These are phyloP conservation scores for Brevipalpus yothersi DNA, from an alignment of 1,140 invertebrate species.

Conservation along the genomic window DNA sequence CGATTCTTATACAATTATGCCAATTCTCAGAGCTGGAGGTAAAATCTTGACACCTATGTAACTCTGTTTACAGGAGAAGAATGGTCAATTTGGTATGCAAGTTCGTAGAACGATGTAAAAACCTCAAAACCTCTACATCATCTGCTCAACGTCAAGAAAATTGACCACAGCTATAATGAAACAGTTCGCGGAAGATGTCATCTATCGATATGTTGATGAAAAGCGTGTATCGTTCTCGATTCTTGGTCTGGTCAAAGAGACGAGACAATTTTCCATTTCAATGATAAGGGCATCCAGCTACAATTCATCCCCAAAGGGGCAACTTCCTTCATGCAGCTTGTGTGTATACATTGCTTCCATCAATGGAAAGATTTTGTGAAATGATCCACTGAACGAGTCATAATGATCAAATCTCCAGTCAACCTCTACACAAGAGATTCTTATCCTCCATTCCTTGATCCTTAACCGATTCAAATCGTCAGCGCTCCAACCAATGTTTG, in stretches of 20 bases:
- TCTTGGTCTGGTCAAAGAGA: neutral
- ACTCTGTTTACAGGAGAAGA: neutral
- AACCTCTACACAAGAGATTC: neutral
- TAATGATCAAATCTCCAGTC: neutral
- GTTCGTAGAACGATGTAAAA: neutral
- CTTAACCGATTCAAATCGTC: neutral
- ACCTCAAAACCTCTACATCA: neutral
- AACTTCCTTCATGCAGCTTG: neutral
- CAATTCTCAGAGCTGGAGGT: neutral
- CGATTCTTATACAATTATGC: slow-evolving; percentile 2
- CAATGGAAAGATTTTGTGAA: neutral
- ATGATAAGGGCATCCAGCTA: neutral
- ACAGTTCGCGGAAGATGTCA: neutral
- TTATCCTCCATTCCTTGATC: neutral
- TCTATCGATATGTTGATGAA: neutral
- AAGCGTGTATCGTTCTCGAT: neutral
- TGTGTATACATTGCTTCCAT: neutral
- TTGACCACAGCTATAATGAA: neutral
- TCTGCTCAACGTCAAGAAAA: neutral
- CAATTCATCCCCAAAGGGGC: neutral
- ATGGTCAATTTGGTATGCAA: neutral
- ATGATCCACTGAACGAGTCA: neutral
- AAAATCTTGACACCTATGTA: neutral
- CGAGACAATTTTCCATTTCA: neutral
- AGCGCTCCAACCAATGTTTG: neutral